A percentile compares a stretch with the other conserved stretches of the same genome.
phyloP scores from a whole-genome alignment of 2,797 vertebrate genomes.

The Sitta carolinensis region DNA sequence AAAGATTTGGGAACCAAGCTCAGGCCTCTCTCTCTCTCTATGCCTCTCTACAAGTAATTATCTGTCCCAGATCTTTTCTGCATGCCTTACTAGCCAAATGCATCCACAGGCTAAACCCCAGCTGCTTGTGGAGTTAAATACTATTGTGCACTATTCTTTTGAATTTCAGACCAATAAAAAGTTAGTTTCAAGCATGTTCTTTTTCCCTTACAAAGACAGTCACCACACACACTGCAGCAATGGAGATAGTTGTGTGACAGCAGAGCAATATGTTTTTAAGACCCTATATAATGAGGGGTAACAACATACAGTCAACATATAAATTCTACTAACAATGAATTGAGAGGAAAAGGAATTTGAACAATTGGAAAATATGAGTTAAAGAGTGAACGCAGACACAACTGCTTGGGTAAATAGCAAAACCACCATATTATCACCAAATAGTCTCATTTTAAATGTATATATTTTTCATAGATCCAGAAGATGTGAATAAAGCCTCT shows the following conservation, averaged over 20 bases:
- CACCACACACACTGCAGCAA: not conserved
- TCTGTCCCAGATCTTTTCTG: not conserved
- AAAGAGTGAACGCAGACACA: not conserved
- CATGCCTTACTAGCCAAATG: not conserved
- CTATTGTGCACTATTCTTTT: not conserved
- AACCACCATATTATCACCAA: not conserved
- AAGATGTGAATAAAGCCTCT: not conserved
- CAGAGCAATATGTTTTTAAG: not conserved
- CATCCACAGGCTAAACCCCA: not conserved
- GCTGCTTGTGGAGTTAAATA: not conserved
- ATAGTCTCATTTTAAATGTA: not conserved
- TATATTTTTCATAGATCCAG: not conserved
- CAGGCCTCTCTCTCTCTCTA: not conserved
- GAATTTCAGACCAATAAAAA: slow-evolving; percentile 10
- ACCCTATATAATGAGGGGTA: not conserved
- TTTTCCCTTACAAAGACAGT: not conserved
- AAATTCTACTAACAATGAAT: not conserved
- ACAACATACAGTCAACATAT: not conserved
- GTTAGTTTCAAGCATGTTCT: not conserved
- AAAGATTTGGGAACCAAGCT: not conserved
- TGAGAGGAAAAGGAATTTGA: not conserved
- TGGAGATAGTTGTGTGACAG: not conserved
- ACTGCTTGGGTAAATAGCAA: not conserved
- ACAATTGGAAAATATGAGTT: not conserved
- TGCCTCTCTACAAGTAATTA: not conserved